Percentiles rank a stretch among this genome's conserved stretches.
Evolutionary conservation across 2,888 invertebrate genomes (phyloP).

Genomic region (Lydus trimaculatus): DNA sequence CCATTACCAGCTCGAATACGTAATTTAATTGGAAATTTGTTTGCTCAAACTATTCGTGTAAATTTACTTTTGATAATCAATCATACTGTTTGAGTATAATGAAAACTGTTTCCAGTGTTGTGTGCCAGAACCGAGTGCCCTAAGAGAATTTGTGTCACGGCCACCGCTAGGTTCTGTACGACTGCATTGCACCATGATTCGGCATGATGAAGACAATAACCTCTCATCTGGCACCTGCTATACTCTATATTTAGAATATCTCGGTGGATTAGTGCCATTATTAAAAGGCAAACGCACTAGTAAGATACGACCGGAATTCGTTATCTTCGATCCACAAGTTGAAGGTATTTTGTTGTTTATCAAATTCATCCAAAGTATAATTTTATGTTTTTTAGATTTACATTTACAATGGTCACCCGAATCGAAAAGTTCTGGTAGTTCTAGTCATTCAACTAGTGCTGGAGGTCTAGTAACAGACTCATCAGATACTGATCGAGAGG

Average conservation of each 20-base stretch:
- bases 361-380: not conserved
- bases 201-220: conserved; percentile 86
- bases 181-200: conserved; percentile 96
- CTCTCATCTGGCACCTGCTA: conserved; percentile 77
- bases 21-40: conserved; percentile 84
- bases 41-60: conserved; percentile 93
- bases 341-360: conserved; percentile 65
- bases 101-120: conserved; percentile 80
- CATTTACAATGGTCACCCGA: conserved; percentile 59
- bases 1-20: conserved; percentile 89
- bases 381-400: conserved; percentile 52
- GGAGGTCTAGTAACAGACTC: conserved; percentile 67
- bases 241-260: conserved; percentile 91
- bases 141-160: conserved; percentile 92
- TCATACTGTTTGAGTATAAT: too few relatives aligned
- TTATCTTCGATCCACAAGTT: conserved; percentile 92
- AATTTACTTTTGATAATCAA: conserved; percentile 30
- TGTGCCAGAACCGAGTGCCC: conserved; percentile 86
- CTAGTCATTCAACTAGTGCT: conserved; percentile 62
- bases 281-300: conserved; percentile 95
- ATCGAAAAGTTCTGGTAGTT: conserved; percentile 64
- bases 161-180: conserved; percentile 86
- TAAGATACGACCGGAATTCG: conserved; percentile 97
- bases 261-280: conserved; percentile 95
- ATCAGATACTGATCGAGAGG: conserved; percentile 73